Base-by-base conservation (phyloP, 2,113 vertebrate genomes). In the Paramormyrops kingsleyae region DNA sequence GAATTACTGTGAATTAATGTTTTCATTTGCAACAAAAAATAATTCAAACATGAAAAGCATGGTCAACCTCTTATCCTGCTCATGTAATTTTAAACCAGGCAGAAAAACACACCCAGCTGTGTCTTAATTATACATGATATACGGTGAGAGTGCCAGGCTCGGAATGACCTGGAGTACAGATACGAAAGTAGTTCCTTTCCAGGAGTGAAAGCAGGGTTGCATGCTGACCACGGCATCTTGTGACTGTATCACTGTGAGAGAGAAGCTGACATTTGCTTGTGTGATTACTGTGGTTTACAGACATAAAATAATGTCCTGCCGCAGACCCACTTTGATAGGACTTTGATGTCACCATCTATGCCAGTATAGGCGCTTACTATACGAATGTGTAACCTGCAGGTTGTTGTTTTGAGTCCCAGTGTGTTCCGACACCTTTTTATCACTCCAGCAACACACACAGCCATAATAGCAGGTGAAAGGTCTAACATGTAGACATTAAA, bases 81-180 rank as follows among this genome's bases (percentile, higher is more conserved):
- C 10, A 70, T 66, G 59, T 47, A 27, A 66, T 49, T 88, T 88
- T 46, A 46, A 88, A n/a, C 53, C 39, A 24, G n/a, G 19, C 56
- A 46, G 70, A 42, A n/a, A 39, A 66, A 66, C 10, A 27, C 66
- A 70, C 5, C 13, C 17, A 17, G 39, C 7, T 27, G 27, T 31
- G 13, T n/a, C 62, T 88, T 62, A 88, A 88, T 70, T 88, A 88
- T 88, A 74, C 59, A 70, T 31, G 59, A 88, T 21, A 17, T n/a
- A 15, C 0, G 21, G 27, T 31, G 46, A 88, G 59, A 70, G 62
- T 47, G 21, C 44, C 42, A 47, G 87, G 44, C 13, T 88, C 13
- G 3, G 8, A 44, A 59, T 59, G 56, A 44, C 50, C 50, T 13
- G 56, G 56, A n/a, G 24, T 62, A 21, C 56, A 62, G 56, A n/a